phyloP scores from a whole-genome alignment of 2,113 vertebrate genomes.

The Silurus glanis region DNA sequence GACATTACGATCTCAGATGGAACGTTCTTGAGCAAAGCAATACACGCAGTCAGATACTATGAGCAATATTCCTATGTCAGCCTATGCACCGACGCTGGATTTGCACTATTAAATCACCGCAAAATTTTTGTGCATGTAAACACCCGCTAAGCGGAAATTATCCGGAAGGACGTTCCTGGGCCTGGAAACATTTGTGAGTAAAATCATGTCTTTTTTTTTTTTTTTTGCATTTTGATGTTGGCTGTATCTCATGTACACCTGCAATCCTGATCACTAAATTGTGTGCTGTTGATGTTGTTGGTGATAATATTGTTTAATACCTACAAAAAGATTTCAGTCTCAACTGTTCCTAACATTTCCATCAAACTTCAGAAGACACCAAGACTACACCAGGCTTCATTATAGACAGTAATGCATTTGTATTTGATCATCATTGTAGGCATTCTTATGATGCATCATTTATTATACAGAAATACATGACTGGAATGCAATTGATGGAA shows the following conservation, averaged over 20 bases:
- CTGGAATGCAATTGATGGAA: not conserved
- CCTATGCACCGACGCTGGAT: constrained; percentile 44
- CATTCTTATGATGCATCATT: not conserved
- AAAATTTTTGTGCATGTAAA: constrained; percentile 9
- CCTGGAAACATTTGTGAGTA: constrained; percentile 49
- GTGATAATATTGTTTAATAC: not conserved
- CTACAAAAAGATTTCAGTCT: not conserved
- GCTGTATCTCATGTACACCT: not conserved
- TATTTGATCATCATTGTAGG: not conserved
- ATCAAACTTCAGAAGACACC: constrained; percentile 13
- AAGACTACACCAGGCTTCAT: not conserved
- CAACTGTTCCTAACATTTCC: not conserved
- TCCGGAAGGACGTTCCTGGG: constrained; percentile 30
- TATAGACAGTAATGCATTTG: not conserved
- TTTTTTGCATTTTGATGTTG: too few species aligned
- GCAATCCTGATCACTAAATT: not conserved
- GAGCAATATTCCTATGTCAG: constrained; percentile 30
- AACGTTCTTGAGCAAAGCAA: constrained; percentile 51
- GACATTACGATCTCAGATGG: constrained; percentile 28
- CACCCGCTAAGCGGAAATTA: constrained; percentile 27
- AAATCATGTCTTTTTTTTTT: not conserved
- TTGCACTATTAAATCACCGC: constrained; percentile 33
- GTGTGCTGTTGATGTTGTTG: not conserved
- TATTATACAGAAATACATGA: not conserved
- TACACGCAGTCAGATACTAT: constrained; percentile 36